These are phyloP conservation scores for Clepsis dumicolana DNA, from an alignment of 2,888 invertebrate genomes.

Conservation along the genomic window DNA sequence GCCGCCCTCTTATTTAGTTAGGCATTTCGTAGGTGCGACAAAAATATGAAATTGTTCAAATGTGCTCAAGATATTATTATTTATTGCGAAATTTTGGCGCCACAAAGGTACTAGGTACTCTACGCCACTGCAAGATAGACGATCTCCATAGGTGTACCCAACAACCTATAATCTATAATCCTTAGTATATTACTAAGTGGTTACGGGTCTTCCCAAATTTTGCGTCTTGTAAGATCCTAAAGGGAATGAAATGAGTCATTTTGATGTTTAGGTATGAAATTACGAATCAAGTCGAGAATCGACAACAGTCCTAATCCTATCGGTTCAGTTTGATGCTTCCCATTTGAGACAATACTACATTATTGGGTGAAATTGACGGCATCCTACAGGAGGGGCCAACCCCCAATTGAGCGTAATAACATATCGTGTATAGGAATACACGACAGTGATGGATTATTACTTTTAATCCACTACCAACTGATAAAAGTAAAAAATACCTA, in stretches of 20 bases:
- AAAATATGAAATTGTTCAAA: too few species aligned
- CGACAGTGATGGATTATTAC: constrained; percentile 20
- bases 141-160: too few species aligned
- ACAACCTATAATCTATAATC: too few species aligned
- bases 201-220: too few species aligned
- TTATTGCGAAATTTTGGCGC: too few species aligned
- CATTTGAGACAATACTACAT: constrained; percentile 18
- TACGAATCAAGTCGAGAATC: background rate
- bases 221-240: background rate
- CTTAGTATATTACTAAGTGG: too few species aligned
- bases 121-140: too few species aligned
- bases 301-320: background rate
- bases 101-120: too few species aligned
- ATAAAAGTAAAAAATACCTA: constrained; percentile 17
- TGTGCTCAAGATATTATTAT: too few species aligned
- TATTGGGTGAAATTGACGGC: constrained; percentile 36
- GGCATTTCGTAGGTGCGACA: too few species aligned
- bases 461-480: constrained; percentile 14
- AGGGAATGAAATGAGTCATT: background rate
- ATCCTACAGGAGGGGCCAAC: constrained; percentile 29
- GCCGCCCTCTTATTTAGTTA: too few species aligned
- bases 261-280: background rate
- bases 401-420: constrained; percentile 8
- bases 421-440: constrained; percentile 13
- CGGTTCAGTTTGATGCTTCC: background rate